Conservation (phyloP, 2,888 invertebrate species). For the Melieria picta region DNA sequence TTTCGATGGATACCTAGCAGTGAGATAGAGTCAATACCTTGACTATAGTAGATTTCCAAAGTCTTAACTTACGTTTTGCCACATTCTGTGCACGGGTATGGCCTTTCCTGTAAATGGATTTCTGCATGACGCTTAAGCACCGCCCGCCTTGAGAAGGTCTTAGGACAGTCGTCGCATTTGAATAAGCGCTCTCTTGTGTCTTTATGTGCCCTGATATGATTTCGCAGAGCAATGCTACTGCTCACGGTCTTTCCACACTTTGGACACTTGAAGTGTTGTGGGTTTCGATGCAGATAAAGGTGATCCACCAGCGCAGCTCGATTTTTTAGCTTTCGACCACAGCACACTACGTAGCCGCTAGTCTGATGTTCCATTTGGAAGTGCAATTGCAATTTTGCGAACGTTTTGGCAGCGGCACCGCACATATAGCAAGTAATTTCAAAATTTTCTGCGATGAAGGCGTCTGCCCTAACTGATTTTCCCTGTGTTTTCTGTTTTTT, state of each 20-base stretch:
- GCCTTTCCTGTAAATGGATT: conserved; percentile 50
- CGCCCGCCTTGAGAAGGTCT: conserved; percentile 55
- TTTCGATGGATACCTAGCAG: neutral
- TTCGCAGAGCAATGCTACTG: conserved; percentile 53
- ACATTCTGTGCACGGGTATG: conserved; percentile 52
- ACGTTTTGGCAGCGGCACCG: conserved; percentile 20
- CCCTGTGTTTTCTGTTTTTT: neutral
- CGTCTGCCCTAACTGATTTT: conserved; percentile 35
- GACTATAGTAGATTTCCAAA: neutral
- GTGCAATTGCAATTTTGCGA: conserved; percentile 34
- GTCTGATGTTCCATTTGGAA: conserved; percentile 43
- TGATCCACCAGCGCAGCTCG: conserved; percentile 61
- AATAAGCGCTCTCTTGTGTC: conserved; percentile 50
- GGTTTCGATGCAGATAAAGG: conserved; percentile 58
- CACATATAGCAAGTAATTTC: conserved; percentile 39
- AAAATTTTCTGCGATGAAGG: conserved; percentile 39
- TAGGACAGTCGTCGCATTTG: conserved; percentile 59
- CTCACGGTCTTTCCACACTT: conserved; percentile 55
- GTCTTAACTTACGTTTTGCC: conserved; percentile 40
- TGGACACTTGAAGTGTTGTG: conserved; percentile 59
- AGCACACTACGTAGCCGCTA: conserved; percentile 59
- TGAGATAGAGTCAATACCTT: neutral
- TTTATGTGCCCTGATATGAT: conserved; percentile 57
- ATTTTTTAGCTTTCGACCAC: conserved; percentile 58
- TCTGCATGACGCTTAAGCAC: conserved; percentile 55